A percentile compares a stretch with the other conserved stretches of the same genome.
phyloP scores from a whole-genome alignment of 1,140 invertebrate genomes.

The Diabrotica virgifera region DNA sequence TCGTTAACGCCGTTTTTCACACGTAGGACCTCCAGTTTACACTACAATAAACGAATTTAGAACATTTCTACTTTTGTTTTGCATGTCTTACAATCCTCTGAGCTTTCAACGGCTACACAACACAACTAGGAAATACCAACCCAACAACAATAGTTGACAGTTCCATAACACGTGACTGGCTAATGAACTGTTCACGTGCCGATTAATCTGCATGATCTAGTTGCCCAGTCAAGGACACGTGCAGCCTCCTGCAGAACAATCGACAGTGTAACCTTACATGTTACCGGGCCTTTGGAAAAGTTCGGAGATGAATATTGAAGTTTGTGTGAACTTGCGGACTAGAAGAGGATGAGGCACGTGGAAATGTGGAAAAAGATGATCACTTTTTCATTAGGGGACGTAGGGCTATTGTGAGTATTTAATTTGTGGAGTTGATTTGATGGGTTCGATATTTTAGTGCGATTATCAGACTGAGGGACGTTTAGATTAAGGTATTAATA shows the following conservation, averaged over 20 bases:
- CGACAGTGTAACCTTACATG: slow-evolving; percentile 40
- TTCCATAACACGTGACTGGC: slow-evolving; percentile 37
- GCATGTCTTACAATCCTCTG: neutral
- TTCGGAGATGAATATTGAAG: slow-evolving; percentile 5
- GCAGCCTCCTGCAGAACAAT: slow-evolving; percentile 28
- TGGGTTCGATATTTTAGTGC: no score
- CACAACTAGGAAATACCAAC: slow-evolving; percentile 9
- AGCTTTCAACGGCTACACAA: neutral
- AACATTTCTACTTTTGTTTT: neutral
- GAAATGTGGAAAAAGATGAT: slow-evolving; percentile 5
- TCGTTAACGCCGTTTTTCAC: no score
- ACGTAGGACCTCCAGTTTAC: no score
- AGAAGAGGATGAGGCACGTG: slow-evolving; percentile 2
- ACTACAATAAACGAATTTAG: no score
- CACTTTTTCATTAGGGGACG: slow-evolving; percentile 10
- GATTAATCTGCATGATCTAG: slow-evolving; percentile 40
- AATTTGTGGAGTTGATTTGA: neutral
- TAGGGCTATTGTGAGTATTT: neutral
- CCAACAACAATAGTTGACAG: slow-evolving; percentile 14
- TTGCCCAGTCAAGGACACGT: slow-evolving; percentile 35
- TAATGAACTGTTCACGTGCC: slow-evolving; percentile 40
- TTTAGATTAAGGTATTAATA: no score
- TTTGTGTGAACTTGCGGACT: slow-evolving; percentile 14
- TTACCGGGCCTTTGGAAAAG: neutral
- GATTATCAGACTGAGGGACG: no score